Conservation (phyloP, 2,113 vertebrate genomes). For the Rostratula benghalensis region DNA sequence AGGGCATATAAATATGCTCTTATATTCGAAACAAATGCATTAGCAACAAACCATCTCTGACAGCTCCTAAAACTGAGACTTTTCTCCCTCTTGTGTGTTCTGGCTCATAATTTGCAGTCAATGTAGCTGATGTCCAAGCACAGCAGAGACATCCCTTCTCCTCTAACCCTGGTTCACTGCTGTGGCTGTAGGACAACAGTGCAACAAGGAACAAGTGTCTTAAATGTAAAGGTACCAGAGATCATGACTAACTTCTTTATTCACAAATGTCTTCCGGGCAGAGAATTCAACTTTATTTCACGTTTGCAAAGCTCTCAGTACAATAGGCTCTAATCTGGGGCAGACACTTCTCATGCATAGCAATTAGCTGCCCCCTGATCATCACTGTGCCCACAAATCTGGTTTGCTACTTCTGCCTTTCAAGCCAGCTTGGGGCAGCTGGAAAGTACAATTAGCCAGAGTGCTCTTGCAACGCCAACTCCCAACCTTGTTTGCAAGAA, state of each 20-base stretch:
- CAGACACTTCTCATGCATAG: background rate
- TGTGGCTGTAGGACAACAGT: background rate
- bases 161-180: background rate
- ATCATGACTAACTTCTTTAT: background rate
- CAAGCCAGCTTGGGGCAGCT: background rate
- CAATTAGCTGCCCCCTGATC: background rate
- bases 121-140: rapidly evolving
- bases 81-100: background rate
- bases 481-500: background rate
- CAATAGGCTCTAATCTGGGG: background rate
- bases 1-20: background rate
- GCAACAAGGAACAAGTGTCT: background rate
- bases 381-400: background rate
- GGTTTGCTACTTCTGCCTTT: background rate
- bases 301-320: background rate
- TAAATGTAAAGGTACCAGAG: background rate
- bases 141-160: background rate
- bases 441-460: background rate
- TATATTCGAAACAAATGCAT: background rate
- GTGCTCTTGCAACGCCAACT: background rate
- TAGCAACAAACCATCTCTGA: background rate
- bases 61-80: background rate
- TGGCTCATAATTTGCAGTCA: background rate
- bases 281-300: background rate
- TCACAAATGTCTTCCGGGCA: background rate